Base-by-base conservation (phyloP, 2,888 invertebrate species). In the Eustalomyia histrio region DNA sequence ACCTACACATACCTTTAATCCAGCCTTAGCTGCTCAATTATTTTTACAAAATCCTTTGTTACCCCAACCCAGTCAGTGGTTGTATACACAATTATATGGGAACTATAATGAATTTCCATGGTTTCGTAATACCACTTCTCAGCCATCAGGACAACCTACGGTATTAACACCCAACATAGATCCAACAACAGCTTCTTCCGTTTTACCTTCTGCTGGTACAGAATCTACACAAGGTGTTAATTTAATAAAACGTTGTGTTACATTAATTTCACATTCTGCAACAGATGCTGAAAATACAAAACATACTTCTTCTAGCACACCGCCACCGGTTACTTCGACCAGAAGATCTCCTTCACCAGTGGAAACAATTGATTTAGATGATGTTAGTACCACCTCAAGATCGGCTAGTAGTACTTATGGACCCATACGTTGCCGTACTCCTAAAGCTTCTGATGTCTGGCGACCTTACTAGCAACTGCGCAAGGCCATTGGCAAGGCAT, bases 11-110 rank as follows among this genome's bases (percentile, higher is more conserved):
- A 88, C 92, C 61, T 92, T 93, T 84, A 92, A 92, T 88, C 92
- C 92, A 52, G 92, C 92, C 2, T 85, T 93, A 85, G 95, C 95
- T 0, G 95, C 95, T 0, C 94, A 94, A 88, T 91, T 95, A 64
- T 95, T 95, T 87, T 91, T 95, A 47, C 95, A 95, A 87, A 93
- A 95, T 5, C 95, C 95, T 0, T 91, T 95, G 14, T 90, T 95
- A 80, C 95, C 95, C 0, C 94, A 95, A 0, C 95, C 95, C 7
- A 94, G 94, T 47, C 95, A 95, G 80, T 95, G 95, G 95, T 90
- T 95, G 6, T 95, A 95, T 86, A 94, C 95, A 0, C 95, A 95
- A 86, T 91, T 95, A 1, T 95, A 95, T 87, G 94, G 94, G 35
- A 93, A 92, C 75, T 91, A 91, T 68, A 93, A 94, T 84, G 94